phyloP scores from a whole-genome alignment of 2,888 invertebrate genomes.

The Cheilosia variabilis region DNA sequence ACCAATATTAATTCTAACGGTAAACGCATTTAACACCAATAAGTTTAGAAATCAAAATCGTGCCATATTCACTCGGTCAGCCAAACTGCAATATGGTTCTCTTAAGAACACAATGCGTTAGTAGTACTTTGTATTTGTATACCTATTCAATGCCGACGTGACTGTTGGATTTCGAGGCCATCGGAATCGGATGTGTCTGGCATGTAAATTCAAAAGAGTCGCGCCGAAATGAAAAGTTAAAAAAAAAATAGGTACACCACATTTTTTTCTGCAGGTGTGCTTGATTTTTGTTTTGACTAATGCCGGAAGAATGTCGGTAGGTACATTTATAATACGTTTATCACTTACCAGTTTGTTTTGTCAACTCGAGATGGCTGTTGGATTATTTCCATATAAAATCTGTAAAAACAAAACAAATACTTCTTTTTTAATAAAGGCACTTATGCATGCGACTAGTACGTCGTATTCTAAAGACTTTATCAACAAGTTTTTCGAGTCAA shows the following conservation, averaged over 20 bases:
- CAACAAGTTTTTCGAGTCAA: too few species aligned
- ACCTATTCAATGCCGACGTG: constrained; percentile 36
- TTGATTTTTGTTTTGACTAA: background rate
- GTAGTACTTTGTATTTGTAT: constrained; percentile 11
- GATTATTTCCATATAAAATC: too few species aligned
- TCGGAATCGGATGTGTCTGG: constrained; percentile 54
- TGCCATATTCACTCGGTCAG: constrained; percentile 16
- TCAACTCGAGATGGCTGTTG: background rate
- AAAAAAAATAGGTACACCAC: background rate
- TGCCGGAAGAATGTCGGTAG: constrained; percentile 5
- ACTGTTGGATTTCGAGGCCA: constrained; percentile 60
- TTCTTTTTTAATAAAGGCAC: too few species aligned
- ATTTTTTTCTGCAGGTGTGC: background rate
- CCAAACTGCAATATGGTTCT: constrained; percentile 15
- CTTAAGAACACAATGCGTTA: constrained; percentile 25
- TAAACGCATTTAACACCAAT: background rate
- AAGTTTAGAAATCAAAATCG: constrained; percentile 2
- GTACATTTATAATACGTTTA: background rate
- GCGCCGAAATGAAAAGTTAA: constrained; percentile 24
- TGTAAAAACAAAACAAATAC: too few species aligned
- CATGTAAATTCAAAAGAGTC: constrained; percentile 38
- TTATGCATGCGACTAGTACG: too few species aligned
- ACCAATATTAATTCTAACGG: background rate
- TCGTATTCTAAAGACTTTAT: too few species aligned
- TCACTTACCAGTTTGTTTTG: background rate